phyloP scores from a whole-genome alignment of 2,888 invertebrate species.

The Hemicrepidius hirtus region DNA sequence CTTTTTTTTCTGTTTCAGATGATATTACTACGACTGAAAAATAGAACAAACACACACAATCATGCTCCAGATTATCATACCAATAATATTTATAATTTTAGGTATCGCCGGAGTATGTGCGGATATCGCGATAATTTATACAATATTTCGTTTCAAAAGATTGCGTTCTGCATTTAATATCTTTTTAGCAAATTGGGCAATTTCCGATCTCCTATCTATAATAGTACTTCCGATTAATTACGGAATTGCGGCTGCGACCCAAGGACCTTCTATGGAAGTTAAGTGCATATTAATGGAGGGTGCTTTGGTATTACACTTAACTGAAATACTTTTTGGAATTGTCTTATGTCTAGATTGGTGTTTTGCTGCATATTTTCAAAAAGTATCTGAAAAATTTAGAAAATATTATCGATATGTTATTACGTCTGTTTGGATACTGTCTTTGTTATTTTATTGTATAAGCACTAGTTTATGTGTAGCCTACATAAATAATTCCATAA shows the following conservation, averaged over 20 bases:
- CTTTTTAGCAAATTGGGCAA: not conserved
- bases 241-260: no score
- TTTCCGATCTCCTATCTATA: not conserved
- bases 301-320: not conserved
- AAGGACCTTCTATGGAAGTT: not conserved
- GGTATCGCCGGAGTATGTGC: not conserved
- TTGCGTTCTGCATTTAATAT: not conserved
- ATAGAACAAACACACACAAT: no score
- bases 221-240: not conserved
- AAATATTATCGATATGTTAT: not conserved
- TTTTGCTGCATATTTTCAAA: slow-evolving; percentile 1
- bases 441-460: no score
- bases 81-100: no score
- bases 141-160: not conserved
- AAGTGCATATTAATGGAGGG: not conserved
- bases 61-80: no score
- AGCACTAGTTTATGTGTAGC: no score
- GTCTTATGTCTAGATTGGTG: not conserved
- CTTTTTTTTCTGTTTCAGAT: no score
- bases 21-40: no score
- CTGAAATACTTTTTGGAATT: not conserved
- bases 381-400: not conserved
- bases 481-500: no score
- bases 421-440: not conserved
- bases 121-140: not conserved